Conservation (phyloP, 2,888 invertebrate genomes). For the Oconnorella tubifera region DNA sequence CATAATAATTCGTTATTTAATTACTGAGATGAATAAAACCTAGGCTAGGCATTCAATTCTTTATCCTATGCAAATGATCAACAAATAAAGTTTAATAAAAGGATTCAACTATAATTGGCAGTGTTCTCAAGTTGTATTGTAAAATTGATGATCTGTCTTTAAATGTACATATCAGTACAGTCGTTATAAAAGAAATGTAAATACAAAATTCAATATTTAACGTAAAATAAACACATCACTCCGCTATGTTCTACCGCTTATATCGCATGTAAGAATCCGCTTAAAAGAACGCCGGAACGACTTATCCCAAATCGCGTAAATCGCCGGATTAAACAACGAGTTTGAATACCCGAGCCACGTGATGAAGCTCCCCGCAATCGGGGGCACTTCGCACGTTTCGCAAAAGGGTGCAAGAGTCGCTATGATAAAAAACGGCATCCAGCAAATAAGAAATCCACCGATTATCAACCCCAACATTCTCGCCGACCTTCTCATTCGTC, state of each 20-base stretch:
- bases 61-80: too few species aligned
- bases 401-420: conserved; percentile 48
- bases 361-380: conserved; percentile 42
- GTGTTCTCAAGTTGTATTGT: too few species aligned
- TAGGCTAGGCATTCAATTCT: too few species aligned
- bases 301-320: conserved; percentile 38
- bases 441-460: conserved; percentile 53
- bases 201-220: too few species aligned
- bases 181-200: too few species aligned
- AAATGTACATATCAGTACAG: too few species aligned
- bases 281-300: conserved; percentile 35
- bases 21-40: too few species aligned
- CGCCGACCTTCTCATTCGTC: conserved; percentile 32
- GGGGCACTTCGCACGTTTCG: conserved; percentile 29
- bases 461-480: conserved; percentile 36
- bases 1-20: too few species aligned
- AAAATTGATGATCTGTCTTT: too few species aligned
- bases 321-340: conserved; percentile 39
- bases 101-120: too few species aligned
- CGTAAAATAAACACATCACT: too few species aligned
- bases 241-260: conserved; percentile 10
- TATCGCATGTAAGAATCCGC: conserved; percentile 27
- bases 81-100: too few species aligned
- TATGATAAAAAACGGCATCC: conserved; percentile 55
- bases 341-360: conserved; percentile 56